Evolutionary conservation across 2,888 invertebrate genomes (phyloP).

Genomic region (Uloborus plumipes): DNA sequence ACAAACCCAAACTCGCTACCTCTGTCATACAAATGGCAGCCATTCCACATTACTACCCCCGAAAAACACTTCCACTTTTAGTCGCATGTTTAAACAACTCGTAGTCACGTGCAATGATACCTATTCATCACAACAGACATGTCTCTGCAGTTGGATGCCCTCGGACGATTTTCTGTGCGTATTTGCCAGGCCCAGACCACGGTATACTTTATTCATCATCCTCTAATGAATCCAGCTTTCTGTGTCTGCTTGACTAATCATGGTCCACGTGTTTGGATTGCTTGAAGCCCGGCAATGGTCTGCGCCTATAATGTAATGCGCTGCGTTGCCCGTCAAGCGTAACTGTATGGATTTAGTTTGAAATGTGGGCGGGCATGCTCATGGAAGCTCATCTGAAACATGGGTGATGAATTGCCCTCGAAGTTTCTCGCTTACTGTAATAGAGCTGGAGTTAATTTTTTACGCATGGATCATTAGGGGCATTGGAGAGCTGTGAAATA

Average conservation of each 20-base stretch:
- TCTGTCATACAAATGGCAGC: too few species aligned
- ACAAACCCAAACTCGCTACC: too few species aligned
- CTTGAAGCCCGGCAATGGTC: constrained; percentile 18
- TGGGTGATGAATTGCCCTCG: background rate
- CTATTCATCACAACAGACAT: too few species aligned
- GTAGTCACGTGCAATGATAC: background rate
- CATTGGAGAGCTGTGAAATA: background rate
- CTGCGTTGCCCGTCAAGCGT: constrained; percentile 15
- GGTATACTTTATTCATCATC: constrained; percentile 24
- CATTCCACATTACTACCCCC: too few species aligned
- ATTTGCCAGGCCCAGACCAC: too few species aligned
- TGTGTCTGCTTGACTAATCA: constrained; percentile 21
- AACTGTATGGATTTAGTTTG: background rate
- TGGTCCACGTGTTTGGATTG: constrained; percentile 29
- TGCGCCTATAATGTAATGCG: background rate
- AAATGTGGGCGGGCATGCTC: constrained; percentile 14
- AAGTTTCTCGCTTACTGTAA: background rate
- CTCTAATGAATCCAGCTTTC: constrained; percentile 48
- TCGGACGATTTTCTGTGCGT: too few species aligned
- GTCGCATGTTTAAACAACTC: background rate
- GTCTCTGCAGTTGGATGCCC: too few species aligned
- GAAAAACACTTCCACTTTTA: too few species aligned
- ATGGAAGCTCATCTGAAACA: constrained; percentile 14
- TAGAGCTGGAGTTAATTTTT: constrained; percentile 6
- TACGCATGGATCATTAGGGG: background rate